Percentiles rank a stretch among this genome's conserved stretches.
Evolutionary conservation across 1,140 invertebrate genomes (phyloP).

Genomic region (Amyelois transitella): DNA sequence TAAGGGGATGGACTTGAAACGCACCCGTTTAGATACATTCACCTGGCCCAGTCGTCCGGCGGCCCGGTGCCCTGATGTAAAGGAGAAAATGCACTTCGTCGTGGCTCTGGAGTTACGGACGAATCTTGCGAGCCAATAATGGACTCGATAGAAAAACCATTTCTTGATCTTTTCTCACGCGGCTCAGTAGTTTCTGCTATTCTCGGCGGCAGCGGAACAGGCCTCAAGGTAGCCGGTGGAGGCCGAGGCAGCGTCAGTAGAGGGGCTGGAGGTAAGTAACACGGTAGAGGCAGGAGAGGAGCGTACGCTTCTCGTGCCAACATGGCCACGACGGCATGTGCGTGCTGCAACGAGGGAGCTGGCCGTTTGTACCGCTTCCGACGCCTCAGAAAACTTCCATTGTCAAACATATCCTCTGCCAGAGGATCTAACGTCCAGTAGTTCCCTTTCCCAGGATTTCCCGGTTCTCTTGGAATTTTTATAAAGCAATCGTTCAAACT

Average conservation of each 20-base stretch:
- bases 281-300: slow-evolving; percentile 60
- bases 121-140: slow-evolving; percentile 58
- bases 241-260: slow-evolving; percentile 57
- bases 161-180: slow-evolving; percentile 54
- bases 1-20: slow-evolving; percentile 33
- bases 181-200: slow-evolving; percentile 52
- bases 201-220: slow-evolving; percentile 57
- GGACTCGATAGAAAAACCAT: slow-evolving; percentile 72
- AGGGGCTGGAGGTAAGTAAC: slow-evolving; percentile 58
- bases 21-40: slow-evolving; percentile 54
- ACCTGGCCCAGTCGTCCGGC: slow-evolving; percentile 72
- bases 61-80: slow-evolving; percentile 48
- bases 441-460: slow-evolving; percentile 99
- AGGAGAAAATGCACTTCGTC: slow-evolving; percentile 67
- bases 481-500: slow-evolving; percentile 99
- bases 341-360: slow-evolving; percentile 66
- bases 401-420: slow-evolving; percentile 99
- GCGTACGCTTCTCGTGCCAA: slow-evolving; percentile 66
- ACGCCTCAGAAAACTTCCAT: slow-evolving; percentile 95
- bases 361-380: slow-evolving; percentile 96
- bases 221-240: slow-evolving; percentile 57
- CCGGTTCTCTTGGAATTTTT: slow-evolving; percentile 97
- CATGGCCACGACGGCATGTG: slow-evolving; percentile 65
- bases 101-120: slow-evolving; percentile 31
- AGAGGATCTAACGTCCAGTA: slow-evolving; percentile 99